Percentiles rank a stretch among this genome's conserved stretches.
These are phyloP conservation scores for Pseudochirops cupreus DNA, from an alignment of 2,797 vertebrate genomes.

Conservation along the genomic window DNA sequence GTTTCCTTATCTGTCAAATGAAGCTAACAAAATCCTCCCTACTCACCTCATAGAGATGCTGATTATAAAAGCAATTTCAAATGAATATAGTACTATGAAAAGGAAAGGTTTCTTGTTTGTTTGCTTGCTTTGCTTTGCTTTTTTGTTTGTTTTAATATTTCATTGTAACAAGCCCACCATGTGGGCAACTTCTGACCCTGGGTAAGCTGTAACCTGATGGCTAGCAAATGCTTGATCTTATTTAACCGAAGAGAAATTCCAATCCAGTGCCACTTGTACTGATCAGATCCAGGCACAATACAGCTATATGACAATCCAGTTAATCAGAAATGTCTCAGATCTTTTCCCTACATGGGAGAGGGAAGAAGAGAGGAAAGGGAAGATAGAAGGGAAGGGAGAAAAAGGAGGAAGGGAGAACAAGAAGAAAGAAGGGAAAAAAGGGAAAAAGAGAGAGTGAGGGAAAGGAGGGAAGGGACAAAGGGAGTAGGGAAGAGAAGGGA, in stretches of 20 bases:
- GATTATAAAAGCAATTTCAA: background rate
- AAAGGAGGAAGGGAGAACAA: background rate
- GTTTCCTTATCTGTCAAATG: slow-evolving; percentile 33
- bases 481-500: accelerated
- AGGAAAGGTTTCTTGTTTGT: background rate
- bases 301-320: background rate
- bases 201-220: background rate
- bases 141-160: background rate
- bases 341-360: background rate
- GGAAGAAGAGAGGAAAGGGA: accelerated
- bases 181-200: background rate
- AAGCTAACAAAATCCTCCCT: background rate
- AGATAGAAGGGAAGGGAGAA: accelerated
- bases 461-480: background rate
- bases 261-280: slow-evolving; percentile 15
- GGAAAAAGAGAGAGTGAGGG: background rate
- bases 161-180: background rate
- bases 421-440: background rate
- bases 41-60: background rate
- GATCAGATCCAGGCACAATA: background rate
- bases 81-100: slow-evolving; percentile 9
- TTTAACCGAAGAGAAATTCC: slow-evolving; percentile 35
- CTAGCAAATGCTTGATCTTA: background rate
- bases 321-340: background rate
- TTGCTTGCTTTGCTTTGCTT: background rate